A percentile compares a stretch with the other conserved stretches of the same genome.
Evolutionary conservation across 1,140 invertebrate species (phyloP).

Genomic region (Lordiphosa clarofinis): DNA sequence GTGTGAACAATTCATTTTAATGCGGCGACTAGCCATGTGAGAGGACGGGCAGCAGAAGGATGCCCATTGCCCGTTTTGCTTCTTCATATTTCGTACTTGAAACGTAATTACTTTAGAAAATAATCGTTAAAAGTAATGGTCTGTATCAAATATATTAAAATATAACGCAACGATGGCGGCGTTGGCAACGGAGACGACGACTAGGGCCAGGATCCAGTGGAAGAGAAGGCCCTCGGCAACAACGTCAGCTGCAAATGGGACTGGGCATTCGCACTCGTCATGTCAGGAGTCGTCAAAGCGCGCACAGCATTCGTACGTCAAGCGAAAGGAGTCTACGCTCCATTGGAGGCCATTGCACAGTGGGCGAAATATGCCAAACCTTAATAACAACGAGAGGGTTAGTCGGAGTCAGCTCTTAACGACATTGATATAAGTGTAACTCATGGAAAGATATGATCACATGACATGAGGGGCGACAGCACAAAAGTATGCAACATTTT

Average conservation of each 20-base stretch:
- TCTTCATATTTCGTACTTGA: conserved; percentile 79
- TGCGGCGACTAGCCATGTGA: conserved; percentile 57
- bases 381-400: no score
- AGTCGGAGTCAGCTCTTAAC: no score
- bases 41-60: conserved; percentile 10
- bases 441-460: no score
- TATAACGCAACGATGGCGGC: conserved; percentile 63
- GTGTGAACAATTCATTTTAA: conserved; percentile 73
- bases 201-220: conserved; percentile 10
- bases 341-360: conserved; percentile 47
- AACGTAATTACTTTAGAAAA: conserved; percentile 80
- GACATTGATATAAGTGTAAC: no score
- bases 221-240: background rate
- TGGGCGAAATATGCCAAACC: no score
- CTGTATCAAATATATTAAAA: conserved; percentile 80
- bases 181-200: conserved; percentile 38
- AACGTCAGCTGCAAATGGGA: conserved; percentile 31
- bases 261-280: conserved; percentile 69
- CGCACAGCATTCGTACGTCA: conserved; percentile 49
- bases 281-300: conserved; percentile 72
- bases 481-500: no score
- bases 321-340: conserved; percentile 49
- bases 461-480: no score
- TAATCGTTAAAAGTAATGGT: conserved; percentile 79
- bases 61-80: conserved; percentile 37